Conservation (phyloP, 2,113 vertebrate genomes). For the Hippocampus guttulatus region DNA sequence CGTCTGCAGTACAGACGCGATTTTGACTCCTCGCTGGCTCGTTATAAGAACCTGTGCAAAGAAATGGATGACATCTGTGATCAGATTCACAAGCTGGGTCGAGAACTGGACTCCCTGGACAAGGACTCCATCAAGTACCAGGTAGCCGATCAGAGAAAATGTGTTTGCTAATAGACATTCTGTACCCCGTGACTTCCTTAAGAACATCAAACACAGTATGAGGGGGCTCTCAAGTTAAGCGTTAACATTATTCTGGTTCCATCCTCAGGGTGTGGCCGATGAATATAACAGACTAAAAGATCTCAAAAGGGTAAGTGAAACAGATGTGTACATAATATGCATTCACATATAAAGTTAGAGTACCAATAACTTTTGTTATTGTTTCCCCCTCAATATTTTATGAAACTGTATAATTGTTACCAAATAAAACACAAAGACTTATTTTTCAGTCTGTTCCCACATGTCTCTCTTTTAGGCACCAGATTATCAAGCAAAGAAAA, state of each 20-base stretch:
- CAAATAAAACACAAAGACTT: not conserved
- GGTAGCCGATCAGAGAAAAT: constrained; percentile 54
- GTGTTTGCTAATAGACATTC: not conserved
- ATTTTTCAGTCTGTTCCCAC: not conserved
- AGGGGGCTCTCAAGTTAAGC: too few relatives aligned
- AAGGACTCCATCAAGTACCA: constrained; percentile 73
- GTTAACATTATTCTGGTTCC: not conserved
- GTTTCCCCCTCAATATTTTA: too few relatives aligned
- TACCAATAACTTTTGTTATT: too few relatives aligned
- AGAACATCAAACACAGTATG: not conserved
- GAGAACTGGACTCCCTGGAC: constrained; percentile 71
- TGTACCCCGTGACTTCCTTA: not conserved
- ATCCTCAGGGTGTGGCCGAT: constrained; percentile 73
- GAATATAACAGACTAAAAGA: constrained; percentile 82
- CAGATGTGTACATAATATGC: not conserved
- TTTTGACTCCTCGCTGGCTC: constrained; percentile 71
- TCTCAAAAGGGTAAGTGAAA: constrained; percentile 73
- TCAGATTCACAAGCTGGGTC: constrained; percentile 75
- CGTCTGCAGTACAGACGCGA: constrained; percentile 75
- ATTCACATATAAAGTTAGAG: too few relatives aligned
- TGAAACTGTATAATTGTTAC: not conserved
- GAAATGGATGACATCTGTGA: constrained; percentile 79
- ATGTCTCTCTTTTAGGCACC: constrained; percentile 57
- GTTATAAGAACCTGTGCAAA: constrained; percentile 75
- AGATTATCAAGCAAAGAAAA: constrained; percentile 76